Evolutionary conservation across 2,888 invertebrate species (phyloP), one percentile per base, ranked within the genome.

Genomic region (Notodonta ziczac): DNA sequence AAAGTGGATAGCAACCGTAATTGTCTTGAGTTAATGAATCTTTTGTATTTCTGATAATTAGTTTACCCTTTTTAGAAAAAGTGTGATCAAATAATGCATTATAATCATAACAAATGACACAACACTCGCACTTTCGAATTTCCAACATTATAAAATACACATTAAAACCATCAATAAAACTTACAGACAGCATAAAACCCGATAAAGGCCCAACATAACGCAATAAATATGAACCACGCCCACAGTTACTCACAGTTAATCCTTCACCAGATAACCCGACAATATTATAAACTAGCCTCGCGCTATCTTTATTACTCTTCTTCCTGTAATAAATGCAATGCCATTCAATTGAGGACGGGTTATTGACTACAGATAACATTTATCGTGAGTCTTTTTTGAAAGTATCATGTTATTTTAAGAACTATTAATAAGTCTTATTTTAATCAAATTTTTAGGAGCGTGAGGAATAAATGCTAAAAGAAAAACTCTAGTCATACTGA

Each of bases 261-360:
- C 69, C 59, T 57, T 63, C 64, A 58, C 52, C 56, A 64, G 68
- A 71, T 71, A 71, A 69, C 66, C 60, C 67, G 66, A 68, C 72
- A 66, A 61, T 66, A 67, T 66, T 56, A 58, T 61, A 66, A 67
- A 64, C 59, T 64, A 60, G 57, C 65, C 58, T 57, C 52, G 57
- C 51, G 56, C 65, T 70, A 70, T 70, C 70, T 72, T 72, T 72
- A 72, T 70, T 69, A 63, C 62, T 58, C 54, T 56, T 56, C 44
- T 62, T 63, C 66, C 69, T 63, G 57, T 67, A 67, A 70, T 69
- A 68, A 73, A 75, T 69, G 66, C 56, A 57, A 60, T 57, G 40
- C 60, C 68, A 69, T 73, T 66, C 68, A 66, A 70, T 65, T 59
- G 59, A 57, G 62, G 69, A 70, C 70, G 69, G 60, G 58, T 66